Base-by-base conservation (phyloP, 2,888 invertebrate genomes). In the Cerastis rubricosa region DNA sequence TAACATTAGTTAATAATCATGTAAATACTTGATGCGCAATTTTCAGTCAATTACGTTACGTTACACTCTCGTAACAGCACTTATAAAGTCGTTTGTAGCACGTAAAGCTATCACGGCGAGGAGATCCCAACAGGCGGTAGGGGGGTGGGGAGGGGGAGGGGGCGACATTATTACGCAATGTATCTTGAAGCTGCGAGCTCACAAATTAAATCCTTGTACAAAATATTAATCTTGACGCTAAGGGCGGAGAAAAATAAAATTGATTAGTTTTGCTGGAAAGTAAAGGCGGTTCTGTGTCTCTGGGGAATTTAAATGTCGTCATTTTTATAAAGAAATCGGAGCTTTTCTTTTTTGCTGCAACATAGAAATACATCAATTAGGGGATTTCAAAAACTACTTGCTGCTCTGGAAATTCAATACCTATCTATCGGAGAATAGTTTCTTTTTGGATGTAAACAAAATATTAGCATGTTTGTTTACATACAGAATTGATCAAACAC, bases 191-290 rank as follows among this genome's bases (percentile, higher is more conserved):
- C 63, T 22, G 63, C 74, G 66, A 57, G 69, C 74, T 74, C 63
- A n/a, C 35, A 54, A 78, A 85, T 84, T 72, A 81, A 85, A 81
- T 77, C 74, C 71, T 74, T 80, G 72, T 73, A 84, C 65, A 75
- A 69, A 80, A 80, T 84, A 84, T 80, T 78, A 80, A 87, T 81
- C 63, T 79, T 74, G 69, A 49, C 73, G 71, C 65, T 25, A 69
- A 75, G 47, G 54, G 76, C 66, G 74, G 64, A 49, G 57, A 78
- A 74, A 47, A 78, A 84, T 68, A 71, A 84, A 84, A 84, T 74
- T 75, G 74, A 81, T 87, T 81, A 77, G 74, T 54, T 82, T 65
- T 43, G 17, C 51, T 25, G 25, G 14, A 76, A 80, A 82, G 80
- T 77, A 69, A 65, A 71, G 17, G 64, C 61, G 59, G 71, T 59